phyloP scores from a whole-genome alignment of 1,140 invertebrate genomes.

The Magallana gigas region DNA sequence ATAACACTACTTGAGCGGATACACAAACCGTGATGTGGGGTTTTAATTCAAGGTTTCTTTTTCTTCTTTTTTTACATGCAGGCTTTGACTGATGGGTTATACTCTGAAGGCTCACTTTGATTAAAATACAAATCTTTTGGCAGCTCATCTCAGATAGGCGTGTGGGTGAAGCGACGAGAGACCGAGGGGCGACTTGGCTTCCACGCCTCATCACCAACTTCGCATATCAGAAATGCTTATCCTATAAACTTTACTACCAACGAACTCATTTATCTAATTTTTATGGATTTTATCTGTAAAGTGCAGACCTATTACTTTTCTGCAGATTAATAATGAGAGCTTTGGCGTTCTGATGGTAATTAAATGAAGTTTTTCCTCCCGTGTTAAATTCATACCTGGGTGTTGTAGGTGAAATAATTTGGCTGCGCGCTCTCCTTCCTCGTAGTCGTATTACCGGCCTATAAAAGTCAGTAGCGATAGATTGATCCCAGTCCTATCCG shows the following conservation, averaged over 20 bases:
- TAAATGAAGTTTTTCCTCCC: background rate
- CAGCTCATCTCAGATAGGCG: background rate
- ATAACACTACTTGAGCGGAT: no score
- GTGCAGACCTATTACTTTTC: constrained; percentile 24
- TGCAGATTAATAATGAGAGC: constrained; percentile 22
- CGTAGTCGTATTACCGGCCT: constrained; percentile 5
- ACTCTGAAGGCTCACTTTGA: background rate
- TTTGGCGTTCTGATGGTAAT: constrained; percentile 24
- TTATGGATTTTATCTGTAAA: constrained; percentile 26
- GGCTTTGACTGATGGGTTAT: background rate
- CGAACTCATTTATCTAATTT: constrained; percentile 12
- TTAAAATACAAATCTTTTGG: background rate
- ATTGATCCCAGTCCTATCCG: background rate
- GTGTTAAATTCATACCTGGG: constrained; percentile 27
- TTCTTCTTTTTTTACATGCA: no score
- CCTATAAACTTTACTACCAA: constrained; percentile 31
- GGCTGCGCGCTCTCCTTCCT: background rate
- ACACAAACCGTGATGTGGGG: no score
- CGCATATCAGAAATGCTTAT: constrained; percentile 13
- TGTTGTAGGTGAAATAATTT: constrained; percentile 25
- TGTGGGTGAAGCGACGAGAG: constrained; percentile 3
- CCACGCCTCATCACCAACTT: constrained; percentile 14
- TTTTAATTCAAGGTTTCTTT: no score
- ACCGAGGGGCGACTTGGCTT: background rate
- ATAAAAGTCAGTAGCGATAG: constrained; percentile 16